Evolutionary conservation across 2,888 invertebrate genomes (phyloP).

Genomic region (Ophioninae sp.): DNA sequence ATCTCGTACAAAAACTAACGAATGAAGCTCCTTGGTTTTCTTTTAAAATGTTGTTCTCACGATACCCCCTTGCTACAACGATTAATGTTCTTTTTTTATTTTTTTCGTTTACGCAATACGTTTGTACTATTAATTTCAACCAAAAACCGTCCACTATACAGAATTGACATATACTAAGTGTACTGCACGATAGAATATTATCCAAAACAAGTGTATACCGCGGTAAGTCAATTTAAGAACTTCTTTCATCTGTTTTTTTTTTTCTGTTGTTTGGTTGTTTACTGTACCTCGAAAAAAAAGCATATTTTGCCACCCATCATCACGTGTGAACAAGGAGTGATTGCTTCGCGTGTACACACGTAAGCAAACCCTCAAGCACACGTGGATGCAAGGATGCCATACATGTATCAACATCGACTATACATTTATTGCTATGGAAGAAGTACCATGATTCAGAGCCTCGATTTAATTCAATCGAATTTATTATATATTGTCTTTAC

Average conservation of each 20-base stretch:
- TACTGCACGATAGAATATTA: conserved; percentile 73
- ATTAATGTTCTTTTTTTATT: conserved; percentile 40
- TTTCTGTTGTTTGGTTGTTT: conserved; percentile 57
- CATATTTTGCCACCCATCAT: conserved; percentile 60
- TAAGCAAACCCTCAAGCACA: background rate
- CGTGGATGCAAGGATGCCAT: conserved; percentile 45
- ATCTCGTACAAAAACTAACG: conserved; percentile 59
- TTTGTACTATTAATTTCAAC: conserved; percentile 63
- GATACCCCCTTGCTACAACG: conserved; percentile 51
- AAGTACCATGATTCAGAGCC: conserved; percentile 76
- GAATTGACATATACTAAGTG: conserved; percentile 72
- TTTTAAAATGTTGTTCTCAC: conserved; percentile 41
- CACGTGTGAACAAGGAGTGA: conserved; percentile 70
- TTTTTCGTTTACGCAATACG: conserved; percentile 40
- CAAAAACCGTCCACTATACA: conserved; percentile 63
- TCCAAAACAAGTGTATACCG: conserved; percentile 75
- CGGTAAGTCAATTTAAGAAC: conserved; percentile 72
- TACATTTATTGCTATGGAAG: conserved; percentile 80
- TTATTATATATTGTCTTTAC: conserved; percentile 74
- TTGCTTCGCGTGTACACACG: conserved; percentile 26
- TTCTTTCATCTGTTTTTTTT: conserved; percentile 65
- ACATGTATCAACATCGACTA: conserved; percentile 77
- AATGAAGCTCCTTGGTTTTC: conserved; percentile 55
- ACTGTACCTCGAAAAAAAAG: conserved; percentile 62
- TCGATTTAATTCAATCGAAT: conserved; percentile 76